Conservation (phyloP, 2,888 invertebrate genomes). For the Hoplodrina blanda region DNA sequence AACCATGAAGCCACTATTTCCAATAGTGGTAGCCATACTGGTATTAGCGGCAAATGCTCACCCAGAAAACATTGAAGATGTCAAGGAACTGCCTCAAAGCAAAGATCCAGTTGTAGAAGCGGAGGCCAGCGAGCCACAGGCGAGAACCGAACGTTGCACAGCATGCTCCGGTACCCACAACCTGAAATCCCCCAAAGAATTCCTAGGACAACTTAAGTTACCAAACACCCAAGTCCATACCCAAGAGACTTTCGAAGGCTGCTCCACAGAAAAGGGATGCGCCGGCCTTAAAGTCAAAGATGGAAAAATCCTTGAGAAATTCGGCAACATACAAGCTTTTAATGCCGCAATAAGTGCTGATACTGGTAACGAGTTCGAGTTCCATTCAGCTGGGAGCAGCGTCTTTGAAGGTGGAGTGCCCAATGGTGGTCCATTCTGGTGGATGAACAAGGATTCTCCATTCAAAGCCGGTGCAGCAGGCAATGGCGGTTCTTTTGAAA, state of each 20-base stretch:
- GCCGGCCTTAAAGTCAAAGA: slow-evolving; percentile 88
- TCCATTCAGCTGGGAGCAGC: slow-evolving; percentile 80
- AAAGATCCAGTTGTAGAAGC: slow-evolving; percentile 79
- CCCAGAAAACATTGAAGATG: slow-evolving; percentile 80
- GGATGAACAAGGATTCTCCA: slow-evolving; percentile 91
- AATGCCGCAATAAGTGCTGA: slow-evolving; percentile 78
- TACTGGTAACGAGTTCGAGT: slow-evolving; percentile 78
- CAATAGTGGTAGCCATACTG: slow-evolving; percentile 83
- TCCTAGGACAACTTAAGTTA: slow-evolving; percentile 78
- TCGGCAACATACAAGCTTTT: slow-evolving; percentile 83
- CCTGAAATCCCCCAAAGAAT: slow-evolving; percentile 76
- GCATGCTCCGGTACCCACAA: slow-evolving; percentile 74
- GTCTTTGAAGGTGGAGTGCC: slow-evolving; percentile 77
- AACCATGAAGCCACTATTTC: slow-evolving; percentile 87
- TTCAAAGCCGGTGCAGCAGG: slow-evolving; percentile 83
- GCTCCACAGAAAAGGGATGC: slow-evolving; percentile 85
- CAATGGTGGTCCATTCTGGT: slow-evolving; percentile 90
- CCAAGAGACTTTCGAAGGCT: slow-evolving; percentile 84
- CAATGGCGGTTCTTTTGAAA: slow-evolving; percentile 76
- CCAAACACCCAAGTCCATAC: slow-evolving; percentile 82
- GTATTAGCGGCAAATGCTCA: slow-evolving; percentile 77
- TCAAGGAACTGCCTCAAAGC: slow-evolving; percentile 78
- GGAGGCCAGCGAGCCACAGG: slow-evolving; percentile 77
- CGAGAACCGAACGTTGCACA: slow-evolving; percentile 81
- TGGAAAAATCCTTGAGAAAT: slow-evolving; percentile 82